Conservation (phyloP, 1,140 invertebrate species). For the Zaprionus vittiger region DNA sequence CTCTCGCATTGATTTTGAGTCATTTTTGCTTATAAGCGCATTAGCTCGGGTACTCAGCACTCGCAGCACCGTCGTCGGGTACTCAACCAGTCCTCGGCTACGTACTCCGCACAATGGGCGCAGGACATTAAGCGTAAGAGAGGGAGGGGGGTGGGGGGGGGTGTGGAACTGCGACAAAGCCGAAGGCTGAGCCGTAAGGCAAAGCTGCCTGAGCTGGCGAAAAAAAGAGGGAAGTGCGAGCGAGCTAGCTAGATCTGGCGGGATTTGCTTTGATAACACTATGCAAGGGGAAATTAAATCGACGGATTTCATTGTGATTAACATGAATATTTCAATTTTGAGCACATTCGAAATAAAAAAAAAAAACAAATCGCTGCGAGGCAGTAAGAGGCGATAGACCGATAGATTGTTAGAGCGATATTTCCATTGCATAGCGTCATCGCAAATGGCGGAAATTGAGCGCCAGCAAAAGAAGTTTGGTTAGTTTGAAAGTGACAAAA, state of each 20-base stretch:
- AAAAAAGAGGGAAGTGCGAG: not conserved
- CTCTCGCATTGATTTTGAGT: constrained; percentile 23
- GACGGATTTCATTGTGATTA: not conserved
- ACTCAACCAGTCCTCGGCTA: not conserved
- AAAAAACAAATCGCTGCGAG: not conserved
- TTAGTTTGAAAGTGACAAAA: constrained; percentile 19
- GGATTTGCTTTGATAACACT: constrained; percentile 18
- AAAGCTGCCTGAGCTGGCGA: not conserved
- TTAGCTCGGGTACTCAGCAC: constrained; percentile 28
- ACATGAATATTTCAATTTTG: constrained; percentile 7
- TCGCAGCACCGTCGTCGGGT: constrained; percentile 8
- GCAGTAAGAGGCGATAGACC: not conserved
- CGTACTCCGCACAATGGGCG: constrained; percentile 1
- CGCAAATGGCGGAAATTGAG: not conserved
- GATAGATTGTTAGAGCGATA: not conserved
- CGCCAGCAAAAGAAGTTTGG: not conserved
- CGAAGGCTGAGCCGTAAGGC: not conserved
- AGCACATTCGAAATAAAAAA: not conserved
- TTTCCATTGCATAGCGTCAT: constrained; percentile 24
- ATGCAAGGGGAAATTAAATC: constrained; percentile 5
- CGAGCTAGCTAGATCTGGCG: constrained; percentile 1
- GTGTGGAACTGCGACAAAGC: not conserved
- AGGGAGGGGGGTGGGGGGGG: not conserved
- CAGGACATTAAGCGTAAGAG: not conserved
- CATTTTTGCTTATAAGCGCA: constrained; percentile 37